phyloP scores from a whole-genome alignment of 1,140 invertebrate genomes.

The Xylocopa sonorina region DNA sequence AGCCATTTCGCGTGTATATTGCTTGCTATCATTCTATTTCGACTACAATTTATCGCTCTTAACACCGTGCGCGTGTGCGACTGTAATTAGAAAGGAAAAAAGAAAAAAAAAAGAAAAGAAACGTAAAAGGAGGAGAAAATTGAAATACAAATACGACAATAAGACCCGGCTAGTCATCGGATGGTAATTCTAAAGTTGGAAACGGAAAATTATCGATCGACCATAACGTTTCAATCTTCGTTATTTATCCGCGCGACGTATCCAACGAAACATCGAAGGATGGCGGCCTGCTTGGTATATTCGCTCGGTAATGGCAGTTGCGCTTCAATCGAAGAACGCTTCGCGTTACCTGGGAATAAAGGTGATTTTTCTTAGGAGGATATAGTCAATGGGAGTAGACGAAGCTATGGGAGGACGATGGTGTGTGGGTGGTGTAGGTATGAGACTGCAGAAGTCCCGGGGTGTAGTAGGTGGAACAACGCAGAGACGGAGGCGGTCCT shows the following conservation, averaged over 20 bases:
- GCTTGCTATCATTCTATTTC: neutral
- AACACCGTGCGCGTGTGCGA: neutral
- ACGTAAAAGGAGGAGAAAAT: neutral
- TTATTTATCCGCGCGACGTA: constrained; percentile 31
- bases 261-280: constrained; percentile 28
- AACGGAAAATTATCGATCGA: constrained; percentile 1
- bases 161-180: neutral
- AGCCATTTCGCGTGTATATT: constrained; percentile 15
- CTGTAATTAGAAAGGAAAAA: neutral
- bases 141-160: no score
- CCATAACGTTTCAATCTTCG: neutral
- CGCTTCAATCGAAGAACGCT: constrained; percentile 65
- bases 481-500: constrained; percentile 79
- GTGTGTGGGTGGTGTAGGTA: constrained; percentile 59
- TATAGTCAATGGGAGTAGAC: constrained; percentile 65
- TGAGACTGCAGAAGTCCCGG: constrained; percentile 75
- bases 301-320: constrained; percentile 61
- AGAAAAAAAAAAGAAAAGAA: neutral
- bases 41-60: neutral
- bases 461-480: constrained; percentile 79
- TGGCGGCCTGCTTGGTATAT: constrained; percentile 23
- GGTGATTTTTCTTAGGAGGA: constrained; percentile 72
- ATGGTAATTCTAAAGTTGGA: no score
- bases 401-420: constrained; percentile 46
- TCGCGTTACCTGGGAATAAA: constrained; percentile 68